These are phyloP conservation scores for Tyrophagus putrescentiae DNA, from an alignment of 1,140 invertebrate genomes.

Conservation along the genomic window DNA sequence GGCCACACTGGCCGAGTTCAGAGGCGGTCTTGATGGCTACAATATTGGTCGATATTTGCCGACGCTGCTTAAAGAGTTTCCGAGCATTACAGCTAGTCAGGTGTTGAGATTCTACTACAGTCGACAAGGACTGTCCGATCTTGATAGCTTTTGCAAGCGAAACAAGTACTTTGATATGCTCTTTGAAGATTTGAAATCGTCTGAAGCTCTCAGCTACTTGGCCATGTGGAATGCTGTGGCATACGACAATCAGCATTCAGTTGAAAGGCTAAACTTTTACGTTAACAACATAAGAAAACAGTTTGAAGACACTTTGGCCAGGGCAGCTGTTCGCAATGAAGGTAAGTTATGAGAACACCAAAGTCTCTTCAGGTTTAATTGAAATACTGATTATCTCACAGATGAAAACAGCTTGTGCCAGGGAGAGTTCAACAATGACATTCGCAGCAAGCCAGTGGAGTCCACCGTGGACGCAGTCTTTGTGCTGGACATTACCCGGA, in stretches of 20 bases:
- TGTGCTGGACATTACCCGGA: slow-evolving; percentile 7
- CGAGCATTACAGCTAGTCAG: slow-evolving; percentile 18
- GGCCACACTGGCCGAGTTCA: slow-evolving; percentile 20
- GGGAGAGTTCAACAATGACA: neutral
- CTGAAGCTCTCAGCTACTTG: slow-evolving; percentile 2
- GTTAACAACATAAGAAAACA: neutral
- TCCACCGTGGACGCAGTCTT: neutral
- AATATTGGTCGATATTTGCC: slow-evolving; percentile 5
- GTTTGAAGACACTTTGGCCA: neutral
- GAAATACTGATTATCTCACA: neutral
- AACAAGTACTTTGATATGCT: neutral
- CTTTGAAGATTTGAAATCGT: neutral
- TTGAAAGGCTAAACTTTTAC: neutral
- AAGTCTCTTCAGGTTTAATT: too few relatives aligned
- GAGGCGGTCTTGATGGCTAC: slow-evolving; percentile 22
- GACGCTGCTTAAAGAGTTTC: neutral
- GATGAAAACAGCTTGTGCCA: neutral
- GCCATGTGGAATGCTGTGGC: neutral
- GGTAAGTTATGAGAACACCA: slow-evolving; percentile 9
- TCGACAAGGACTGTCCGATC: neutral
- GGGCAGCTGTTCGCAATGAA: neutral
- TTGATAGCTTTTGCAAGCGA: neutral
- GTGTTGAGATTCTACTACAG: slow-evolving; percentile 18
- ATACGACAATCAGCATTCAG: neutral
- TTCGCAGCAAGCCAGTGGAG: neutral